Conservation (phyloP, 2,113 vertebrate species). For the Zootoca vivipara region DNA sequence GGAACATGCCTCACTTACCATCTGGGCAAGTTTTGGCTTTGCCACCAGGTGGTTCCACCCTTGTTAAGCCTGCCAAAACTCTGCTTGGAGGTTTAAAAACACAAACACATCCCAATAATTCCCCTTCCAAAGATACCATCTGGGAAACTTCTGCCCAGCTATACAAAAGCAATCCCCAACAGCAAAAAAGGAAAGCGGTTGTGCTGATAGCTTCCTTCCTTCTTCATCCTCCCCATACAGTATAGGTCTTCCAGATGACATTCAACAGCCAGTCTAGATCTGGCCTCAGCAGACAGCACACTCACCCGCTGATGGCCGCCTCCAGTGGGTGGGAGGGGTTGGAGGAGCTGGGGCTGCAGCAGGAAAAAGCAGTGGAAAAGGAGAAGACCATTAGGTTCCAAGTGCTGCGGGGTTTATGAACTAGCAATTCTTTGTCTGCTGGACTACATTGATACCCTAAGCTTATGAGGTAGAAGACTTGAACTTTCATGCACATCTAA, state of each 20-base stretch:
- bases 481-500: neutral
- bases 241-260: neutral
- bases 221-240: neutral
- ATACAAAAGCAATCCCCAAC: neutral
- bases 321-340: neutral
- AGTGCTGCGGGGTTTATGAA: neutral
- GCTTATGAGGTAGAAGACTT: neutral
- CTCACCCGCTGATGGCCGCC: neutral
- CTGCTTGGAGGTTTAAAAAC: neutral
- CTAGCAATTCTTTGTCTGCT: too few relatives aligned
- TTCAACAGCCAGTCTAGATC: neutral
- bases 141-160: neutral
- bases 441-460: too few relatives aligned
- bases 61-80: neutral
- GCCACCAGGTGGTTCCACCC: too few relatives aligned
- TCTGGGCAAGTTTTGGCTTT: neutral
- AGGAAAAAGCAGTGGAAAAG: neutral
- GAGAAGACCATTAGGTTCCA: neutral
- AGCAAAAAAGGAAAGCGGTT: neutral
- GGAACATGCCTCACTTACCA: neutral
- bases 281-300: neutral
- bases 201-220: neutral
- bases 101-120: neutral
- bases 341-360: neutral
- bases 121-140: neutral